Base-by-base conservation (phyloP, 2,888 invertebrate genomes). In the Hirudinaria manillensis region DNA sequence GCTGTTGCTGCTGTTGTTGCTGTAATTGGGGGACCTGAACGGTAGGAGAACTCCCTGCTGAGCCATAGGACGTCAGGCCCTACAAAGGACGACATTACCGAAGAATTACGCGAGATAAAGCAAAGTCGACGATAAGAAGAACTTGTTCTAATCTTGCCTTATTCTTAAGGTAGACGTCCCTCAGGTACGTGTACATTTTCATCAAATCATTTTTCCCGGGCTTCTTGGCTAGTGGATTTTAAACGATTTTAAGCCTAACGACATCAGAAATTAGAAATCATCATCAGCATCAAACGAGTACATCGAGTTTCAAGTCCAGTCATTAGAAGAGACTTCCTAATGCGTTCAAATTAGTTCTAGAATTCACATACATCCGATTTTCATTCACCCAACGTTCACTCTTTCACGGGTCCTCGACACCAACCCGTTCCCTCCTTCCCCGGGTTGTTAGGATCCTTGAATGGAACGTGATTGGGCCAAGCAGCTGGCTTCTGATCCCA, bases 361-460 rank as follows among this genome's bases (percentile, higher is more conserved):
- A 45, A 45, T 3, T 45, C 10, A 10, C 45, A 45, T 45, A n/a
- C n/a, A n/a, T n/a, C n/a, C n/a, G n/a, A n/a, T n/a, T n/a, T n/a
- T n/a, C n/a, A n/a, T n/a, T n/a, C n/a, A n/a, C 16, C 16, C 45
- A 45, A 4, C 45, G 13, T 45, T 45, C 45, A 45, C n/a, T 45
- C 45, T 45, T 45, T 16, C 1, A 45, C 13, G 10, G 45, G 34
- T 36, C 24, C 29, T 45, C 24, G 24, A 2, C 1, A 27, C 61
- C 29, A 24, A 61, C 61, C 61, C n/a, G 38, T n/a, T 61, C 74
- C 75, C 34, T 73, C 75, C 67, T 76, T 76, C 21, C 51, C 55
- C 0, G 77, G 53, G 72, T 78, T 78, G 73, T 78, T 78, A 7
- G 78, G 78, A 77, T 78, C 78, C 45, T 74, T 75, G 76, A 75